phyloP scores from a whole-genome alignment of 2,113 vertebrate genomes.

The Labeo rohita region DNA sequence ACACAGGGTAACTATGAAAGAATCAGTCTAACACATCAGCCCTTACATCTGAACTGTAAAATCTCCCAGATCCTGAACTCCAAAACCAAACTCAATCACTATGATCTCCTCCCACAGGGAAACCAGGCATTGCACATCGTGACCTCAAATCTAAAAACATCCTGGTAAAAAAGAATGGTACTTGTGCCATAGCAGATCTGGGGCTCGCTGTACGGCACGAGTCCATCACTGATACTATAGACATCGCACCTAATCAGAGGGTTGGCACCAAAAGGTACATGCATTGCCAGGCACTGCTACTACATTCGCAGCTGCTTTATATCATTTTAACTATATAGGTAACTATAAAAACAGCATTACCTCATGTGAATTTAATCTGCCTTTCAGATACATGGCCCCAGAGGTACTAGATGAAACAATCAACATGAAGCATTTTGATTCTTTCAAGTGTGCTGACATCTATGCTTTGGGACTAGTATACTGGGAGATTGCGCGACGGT shows the following conservation, averaged over 20 bases:
- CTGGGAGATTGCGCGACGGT: constrained; percentile 96
- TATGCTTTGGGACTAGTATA: constrained; percentile 96
- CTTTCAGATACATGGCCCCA: constrained; percentile 94
- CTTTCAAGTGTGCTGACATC: constrained; percentile 97
- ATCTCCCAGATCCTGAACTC: background rate
- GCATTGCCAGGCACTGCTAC: background rate
- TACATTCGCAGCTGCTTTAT: background rate
- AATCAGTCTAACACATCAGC: background rate
- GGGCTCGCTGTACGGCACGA: constrained; percentile 96
- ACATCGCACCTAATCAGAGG: constrained; percentile 96
- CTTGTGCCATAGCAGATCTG: constrained; percentile 95
- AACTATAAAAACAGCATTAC: background rate
- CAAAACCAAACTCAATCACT: constrained; percentile 2
- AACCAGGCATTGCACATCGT: constrained; percentile 96
- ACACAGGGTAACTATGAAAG: constrained; percentile 85
- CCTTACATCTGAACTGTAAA: background rate
- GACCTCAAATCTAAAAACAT: constrained; percentile 99
- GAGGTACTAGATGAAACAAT: constrained; percentile 98
- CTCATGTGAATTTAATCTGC: background rate
- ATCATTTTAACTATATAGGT: background rate
- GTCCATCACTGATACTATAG: constrained; percentile 94
- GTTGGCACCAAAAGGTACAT: constrained; percentile 94
- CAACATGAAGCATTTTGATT: constrained; percentile 99
- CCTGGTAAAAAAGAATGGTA: constrained; percentile 96
- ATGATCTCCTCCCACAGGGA: constrained; percentile 76